These are phyloP conservation scores for Deilephila porcellus DNA, from an alignment of 2,888 invertebrate genomes.

Conservation along the genomic window DNA sequence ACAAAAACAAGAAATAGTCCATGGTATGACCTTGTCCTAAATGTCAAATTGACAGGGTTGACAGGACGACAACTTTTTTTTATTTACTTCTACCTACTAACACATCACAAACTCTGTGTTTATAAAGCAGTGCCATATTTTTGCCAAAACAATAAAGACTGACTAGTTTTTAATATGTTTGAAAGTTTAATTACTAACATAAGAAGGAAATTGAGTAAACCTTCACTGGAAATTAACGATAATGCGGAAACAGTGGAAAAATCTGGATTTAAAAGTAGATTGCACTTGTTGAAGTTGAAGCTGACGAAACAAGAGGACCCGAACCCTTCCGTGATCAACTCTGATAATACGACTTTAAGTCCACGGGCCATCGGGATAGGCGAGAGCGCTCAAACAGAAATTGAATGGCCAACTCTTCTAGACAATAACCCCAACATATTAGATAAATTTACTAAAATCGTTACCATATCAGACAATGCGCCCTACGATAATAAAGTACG, in stretches of 20 bases:
- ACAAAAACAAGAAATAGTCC: constrained; percentile 62
- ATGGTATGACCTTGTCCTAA: constrained; percentile 74
- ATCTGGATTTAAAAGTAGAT: constrained; percentile 64
- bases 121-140: constrained; percentile 70
- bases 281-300: constrained; percentile 70
- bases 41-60: constrained; percentile 75
- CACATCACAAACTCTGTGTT: constrained; percentile 46
- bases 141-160: constrained; percentile 75
- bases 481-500: constrained; percentile 61
- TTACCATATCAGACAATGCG: constrained; percentile 60
- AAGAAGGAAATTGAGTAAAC: constrained; percentile 74
- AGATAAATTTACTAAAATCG: constrained; percentile 79
- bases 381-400: constrained; percentile 75
- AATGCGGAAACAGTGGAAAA: constrained; percentile 59
- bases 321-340: constrained; percentile 56
- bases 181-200: constrained; percentile 75
- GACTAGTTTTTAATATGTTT: constrained; percentile 78
- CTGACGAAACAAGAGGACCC: constrained; percentile 58
- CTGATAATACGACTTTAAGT: constrained; percentile 77
- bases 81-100: constrained; percentile 61
- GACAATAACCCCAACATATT: constrained; percentile 78
- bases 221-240: constrained; percentile 59
- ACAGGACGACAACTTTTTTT: constrained; percentile 50
- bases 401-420: constrained; percentile 84
- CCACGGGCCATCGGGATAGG: constrained; percentile 82